These are phyloP conservation scores for Manis javanica DNA, from an alignment of 2,797 vertebrate species.

Conservation along the genomic window DNA sequence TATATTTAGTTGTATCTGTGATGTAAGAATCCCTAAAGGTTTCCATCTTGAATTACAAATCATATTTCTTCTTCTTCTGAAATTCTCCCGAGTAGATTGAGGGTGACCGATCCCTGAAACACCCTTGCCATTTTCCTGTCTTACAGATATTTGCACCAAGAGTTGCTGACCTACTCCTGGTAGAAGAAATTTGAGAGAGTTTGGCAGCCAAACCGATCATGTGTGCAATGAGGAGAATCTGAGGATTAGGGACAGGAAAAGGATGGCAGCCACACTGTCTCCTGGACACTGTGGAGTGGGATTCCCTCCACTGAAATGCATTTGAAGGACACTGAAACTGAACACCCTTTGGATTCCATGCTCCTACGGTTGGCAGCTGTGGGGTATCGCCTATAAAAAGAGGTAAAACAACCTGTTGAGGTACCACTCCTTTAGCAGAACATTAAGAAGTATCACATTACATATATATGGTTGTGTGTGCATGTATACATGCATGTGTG, in stretches of 20 bases:
- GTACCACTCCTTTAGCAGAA: background rate
- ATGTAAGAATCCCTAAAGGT: background rate
- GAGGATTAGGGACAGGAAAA: background rate
- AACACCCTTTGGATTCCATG: background rate
- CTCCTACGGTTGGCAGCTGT: background rate
- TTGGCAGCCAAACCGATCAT: background rate
- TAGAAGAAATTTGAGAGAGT: background rate
- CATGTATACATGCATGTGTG: rapidly evolving
- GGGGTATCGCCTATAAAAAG: background rate
- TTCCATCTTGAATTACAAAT: constrained; percentile 9
- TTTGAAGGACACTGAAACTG: background rate
- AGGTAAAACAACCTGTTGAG: background rate
- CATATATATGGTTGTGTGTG: rapidly evolving
- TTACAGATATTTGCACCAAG: background rate
- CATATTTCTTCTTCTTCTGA: constrained; percentile 9
- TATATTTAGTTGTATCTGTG: background rate
- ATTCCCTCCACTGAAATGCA: background rate
- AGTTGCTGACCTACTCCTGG: background rate
- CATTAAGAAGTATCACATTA: background rate
- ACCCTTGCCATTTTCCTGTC: background rate
- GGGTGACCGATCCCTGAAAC: background rate
- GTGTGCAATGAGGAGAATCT: background rate
- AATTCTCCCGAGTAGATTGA: background rate
- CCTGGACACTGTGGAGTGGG: too few species aligned
- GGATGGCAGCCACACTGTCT: background rate